Evolutionary conservation across 2,797 vertebrate species (phyloP).

Genomic region (Sorex maritimensis): DNA sequence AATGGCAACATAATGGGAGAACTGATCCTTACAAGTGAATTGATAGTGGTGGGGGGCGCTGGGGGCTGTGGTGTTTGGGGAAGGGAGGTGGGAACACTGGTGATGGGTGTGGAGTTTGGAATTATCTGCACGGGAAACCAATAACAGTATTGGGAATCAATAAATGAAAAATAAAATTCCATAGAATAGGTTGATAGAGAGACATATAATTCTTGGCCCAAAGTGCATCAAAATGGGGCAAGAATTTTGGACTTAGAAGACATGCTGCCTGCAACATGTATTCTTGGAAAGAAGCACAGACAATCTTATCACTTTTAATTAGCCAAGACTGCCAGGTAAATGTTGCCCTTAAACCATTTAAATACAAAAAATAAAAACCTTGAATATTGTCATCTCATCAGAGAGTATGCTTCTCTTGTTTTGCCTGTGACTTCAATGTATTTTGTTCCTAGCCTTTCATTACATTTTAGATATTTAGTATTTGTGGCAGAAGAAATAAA

Average conservation of each 20-base stretch:
- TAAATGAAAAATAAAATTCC: conserved; percentile 9
- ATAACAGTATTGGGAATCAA: too few relatives aligned
- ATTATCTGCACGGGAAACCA: too few relatives aligned
- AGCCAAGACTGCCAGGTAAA: conserved; percentile 8
- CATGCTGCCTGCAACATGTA: conserved; percentile 4
- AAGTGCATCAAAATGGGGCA: conserved; percentile 14
- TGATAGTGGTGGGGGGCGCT: too few relatives aligned
- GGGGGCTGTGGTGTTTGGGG: too few relatives aligned
- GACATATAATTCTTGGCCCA: conserved; percentile 37
- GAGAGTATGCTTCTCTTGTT: not conserved
- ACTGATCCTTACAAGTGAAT: too few relatives aligned
- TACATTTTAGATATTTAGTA: conserved; percentile 51
- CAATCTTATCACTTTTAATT: conserved; percentile 67
- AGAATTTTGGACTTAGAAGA: conserved; percentile 49
- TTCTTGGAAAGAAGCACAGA: conserved; percentile 38
- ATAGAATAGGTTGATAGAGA: not conserved
- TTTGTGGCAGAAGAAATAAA: conserved; percentile 64
- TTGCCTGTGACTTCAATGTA: conserved; percentile 53
- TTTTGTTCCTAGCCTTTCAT: conserved; percentile 44
- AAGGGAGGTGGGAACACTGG: not conserved
- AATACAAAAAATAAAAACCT: not conserved
- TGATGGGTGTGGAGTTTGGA: not conserved
- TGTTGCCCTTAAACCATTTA: conserved; percentile 10
- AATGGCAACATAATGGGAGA: too few relatives aligned
- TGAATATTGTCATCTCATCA: not conserved